phyloP scores from a whole-genome alignment of 2,888 invertebrate species.

The Drosophila anomelani region DNA sequence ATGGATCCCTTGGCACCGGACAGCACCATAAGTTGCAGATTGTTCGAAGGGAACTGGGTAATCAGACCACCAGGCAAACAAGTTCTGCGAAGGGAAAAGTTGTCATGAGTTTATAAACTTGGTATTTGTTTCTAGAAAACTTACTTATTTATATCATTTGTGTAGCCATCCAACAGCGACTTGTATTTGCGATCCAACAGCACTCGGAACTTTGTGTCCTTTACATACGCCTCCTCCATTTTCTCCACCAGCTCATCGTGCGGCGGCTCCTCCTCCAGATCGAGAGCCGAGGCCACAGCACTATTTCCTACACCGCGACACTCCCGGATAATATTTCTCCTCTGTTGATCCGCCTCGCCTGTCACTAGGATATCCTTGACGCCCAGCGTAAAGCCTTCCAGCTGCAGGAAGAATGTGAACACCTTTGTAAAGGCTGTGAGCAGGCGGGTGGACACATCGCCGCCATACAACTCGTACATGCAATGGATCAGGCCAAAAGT shows the following conservation, averaged over 20 bases:
- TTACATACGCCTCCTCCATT: conserved; percentile 89
- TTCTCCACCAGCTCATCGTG: conserved; percentile 87
- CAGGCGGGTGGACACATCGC: conserved; percentile 91
- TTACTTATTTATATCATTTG: conserved; percentile 95
- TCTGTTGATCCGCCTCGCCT: conserved; percentile 89
- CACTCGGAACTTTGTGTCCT: conserved; percentile 91
- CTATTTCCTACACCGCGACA: conserved; percentile 87
- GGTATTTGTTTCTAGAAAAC: conserved; percentile 6
- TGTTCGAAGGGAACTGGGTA: conserved; percentile 95
- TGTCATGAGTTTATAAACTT: neutral
- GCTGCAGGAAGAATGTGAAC: conserved; percentile 95
- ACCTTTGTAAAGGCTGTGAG: conserved; percentile 96
- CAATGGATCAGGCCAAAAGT: conserved; percentile 97
- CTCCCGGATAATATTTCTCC: conserved; percentile 89
- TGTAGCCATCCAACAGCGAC: conserved; percentile 90
- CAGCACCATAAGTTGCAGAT: conserved; percentile 99
- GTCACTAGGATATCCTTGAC: conserved; percentile 96
- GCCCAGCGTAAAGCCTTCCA: conserved; percentile 96
- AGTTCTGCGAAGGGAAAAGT: conserved; percentile 84
- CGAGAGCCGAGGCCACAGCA: conserved; percentile 90
- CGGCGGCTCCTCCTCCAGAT: conserved; percentile 87
- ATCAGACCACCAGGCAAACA: conserved; percentile 94
- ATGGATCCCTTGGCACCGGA: conserved; percentile 99
- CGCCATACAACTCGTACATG: conserved; percentile 97
- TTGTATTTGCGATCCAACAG: conserved; percentile 94